Conservation (phyloP, 2,888 invertebrate species). For the Empis stercorea region DNA sequence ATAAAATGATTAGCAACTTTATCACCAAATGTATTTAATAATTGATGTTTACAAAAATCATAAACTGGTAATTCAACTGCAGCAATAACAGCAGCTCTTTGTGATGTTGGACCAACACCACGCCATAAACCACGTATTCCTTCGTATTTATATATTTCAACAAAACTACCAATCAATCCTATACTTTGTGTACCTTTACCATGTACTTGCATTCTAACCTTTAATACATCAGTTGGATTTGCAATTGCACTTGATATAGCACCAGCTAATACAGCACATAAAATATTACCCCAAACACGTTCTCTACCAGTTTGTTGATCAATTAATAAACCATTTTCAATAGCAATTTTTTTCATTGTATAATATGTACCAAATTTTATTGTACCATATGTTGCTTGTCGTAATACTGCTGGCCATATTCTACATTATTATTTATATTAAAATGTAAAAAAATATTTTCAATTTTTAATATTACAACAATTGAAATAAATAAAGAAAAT, state of each 20-base stretch:
- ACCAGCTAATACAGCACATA: constrained; percentile 57
- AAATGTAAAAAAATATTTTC: background rate
- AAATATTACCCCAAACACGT: constrained; percentile 53
- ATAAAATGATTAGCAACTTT: constrained; percentile 73
- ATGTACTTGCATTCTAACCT: constrained; percentile 80
- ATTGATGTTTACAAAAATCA: constrained; percentile 72
- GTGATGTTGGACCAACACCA: constrained; percentile 85
- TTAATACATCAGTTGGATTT: constrained; percentile 91
- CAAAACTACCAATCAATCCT: constrained; percentile 62
- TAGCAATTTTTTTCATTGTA: constrained; percentile 61
- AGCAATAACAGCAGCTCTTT: constrained; percentile 84
- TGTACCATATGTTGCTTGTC: constrained; percentile 91
- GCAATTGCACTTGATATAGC: constrained; percentile 91
- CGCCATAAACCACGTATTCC: constrained; percentile 79
- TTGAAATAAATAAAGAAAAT: too few species aligned
- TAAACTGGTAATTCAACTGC: constrained; percentile 90
- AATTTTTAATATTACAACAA: too few species aligned
- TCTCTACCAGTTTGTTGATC: constrained; percentile 38
- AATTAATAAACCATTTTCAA: constrained; percentile 38
- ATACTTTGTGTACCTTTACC: constrained; percentile 44
- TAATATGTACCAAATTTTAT: constrained; percentile 95
- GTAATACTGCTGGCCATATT: constrained; percentile 80
- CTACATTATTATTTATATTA: constrained; percentile 42
- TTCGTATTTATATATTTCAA: constrained; percentile 69
- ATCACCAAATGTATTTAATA: constrained; percentile 61